Conservation (phyloP, 2,113 vertebrate species). For the Leuciscus idus region DNA sequence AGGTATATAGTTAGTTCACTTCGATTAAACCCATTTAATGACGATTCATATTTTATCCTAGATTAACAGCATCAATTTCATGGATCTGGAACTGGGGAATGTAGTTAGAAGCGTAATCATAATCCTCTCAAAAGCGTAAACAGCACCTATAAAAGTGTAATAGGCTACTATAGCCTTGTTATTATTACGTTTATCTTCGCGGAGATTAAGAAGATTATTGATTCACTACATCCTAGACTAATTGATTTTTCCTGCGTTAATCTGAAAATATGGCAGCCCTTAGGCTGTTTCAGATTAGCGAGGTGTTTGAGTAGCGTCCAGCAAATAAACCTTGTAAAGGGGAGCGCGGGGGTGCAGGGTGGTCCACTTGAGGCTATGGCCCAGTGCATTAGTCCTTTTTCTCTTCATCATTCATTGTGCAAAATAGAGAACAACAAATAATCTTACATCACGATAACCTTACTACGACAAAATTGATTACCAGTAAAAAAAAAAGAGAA, state of each 20-base stretch:
- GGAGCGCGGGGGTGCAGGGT: not conserved
- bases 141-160: constrained; percentile 44
- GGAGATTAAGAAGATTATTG: constrained; percentile 57
- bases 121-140: constrained; percentile 33
- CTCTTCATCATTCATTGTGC: not conserved
- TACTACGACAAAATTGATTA: not conserved
- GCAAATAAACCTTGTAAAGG: constrained; percentile 14
- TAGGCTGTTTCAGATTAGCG: constrained; percentile 67
- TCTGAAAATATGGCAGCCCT: constrained; percentile 66
- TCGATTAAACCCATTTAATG: not conserved
- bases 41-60: not conserved
- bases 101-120: not conserved
- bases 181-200: constrained; percentile 45
- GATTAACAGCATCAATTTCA: constrained; percentile 19
- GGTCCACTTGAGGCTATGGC: no score
- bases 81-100: not conserved
- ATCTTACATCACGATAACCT: not conserved
- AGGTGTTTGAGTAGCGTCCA: constrained; percentile 56
- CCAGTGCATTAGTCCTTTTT: not conserved
- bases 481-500: no score
- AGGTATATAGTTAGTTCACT: not conserved
- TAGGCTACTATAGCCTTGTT: not conserved
- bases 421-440: not conserved
- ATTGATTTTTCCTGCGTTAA: constrained; percentile 72
- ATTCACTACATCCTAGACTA: constrained; percentile 65